Percentiles rank a stretch among this genome's conserved stretches.
phyloP scores from a whole-genome alignment of 2,888 invertebrate species.

The Oxyscelio sp. region DNA sequence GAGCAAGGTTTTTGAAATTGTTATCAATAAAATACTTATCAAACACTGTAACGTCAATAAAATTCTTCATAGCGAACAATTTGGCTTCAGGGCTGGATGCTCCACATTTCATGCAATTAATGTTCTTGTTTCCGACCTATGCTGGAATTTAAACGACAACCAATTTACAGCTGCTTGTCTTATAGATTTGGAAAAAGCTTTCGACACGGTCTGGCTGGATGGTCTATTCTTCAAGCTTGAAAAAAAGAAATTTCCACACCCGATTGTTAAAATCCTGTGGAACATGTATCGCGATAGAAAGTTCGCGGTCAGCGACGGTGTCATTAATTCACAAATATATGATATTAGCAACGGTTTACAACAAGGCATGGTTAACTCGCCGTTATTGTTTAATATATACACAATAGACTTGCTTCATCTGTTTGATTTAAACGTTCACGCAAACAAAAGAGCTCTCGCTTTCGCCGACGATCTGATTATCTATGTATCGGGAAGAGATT shows the following conservation, averaged over 20 bases:
- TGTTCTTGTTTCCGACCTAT: neutral
- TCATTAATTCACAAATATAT: neutral
- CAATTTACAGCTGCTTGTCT: neutral
- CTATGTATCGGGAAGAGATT: neutral
- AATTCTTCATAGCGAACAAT: neutral
- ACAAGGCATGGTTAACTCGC: constrained; percentile 20
- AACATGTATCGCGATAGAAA: neutral
- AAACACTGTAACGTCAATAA: neutral
- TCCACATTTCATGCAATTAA: neutral
- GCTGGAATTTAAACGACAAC: neutral
- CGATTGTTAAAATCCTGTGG: neutral
- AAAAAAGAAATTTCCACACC: neutral
- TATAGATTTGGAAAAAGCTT: neutral
- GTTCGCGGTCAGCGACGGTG: neutral
- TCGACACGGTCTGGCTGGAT: too few species aligned
- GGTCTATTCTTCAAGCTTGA: neutral
- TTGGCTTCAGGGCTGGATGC: neutral
- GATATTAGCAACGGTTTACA: neutral
- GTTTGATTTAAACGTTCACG: neutral
- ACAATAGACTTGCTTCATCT: neutral
- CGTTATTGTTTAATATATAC: constrained; percentile 1
- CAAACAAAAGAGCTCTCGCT: neutral
- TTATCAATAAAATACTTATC: constrained; percentile 36
- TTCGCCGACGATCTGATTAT: constrained; percentile 22
- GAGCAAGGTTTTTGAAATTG: neutral